Base-by-base conservation (phyloP, 2,113 vertebrate species). In the Pseudorectes ferrugineus region DNA sequence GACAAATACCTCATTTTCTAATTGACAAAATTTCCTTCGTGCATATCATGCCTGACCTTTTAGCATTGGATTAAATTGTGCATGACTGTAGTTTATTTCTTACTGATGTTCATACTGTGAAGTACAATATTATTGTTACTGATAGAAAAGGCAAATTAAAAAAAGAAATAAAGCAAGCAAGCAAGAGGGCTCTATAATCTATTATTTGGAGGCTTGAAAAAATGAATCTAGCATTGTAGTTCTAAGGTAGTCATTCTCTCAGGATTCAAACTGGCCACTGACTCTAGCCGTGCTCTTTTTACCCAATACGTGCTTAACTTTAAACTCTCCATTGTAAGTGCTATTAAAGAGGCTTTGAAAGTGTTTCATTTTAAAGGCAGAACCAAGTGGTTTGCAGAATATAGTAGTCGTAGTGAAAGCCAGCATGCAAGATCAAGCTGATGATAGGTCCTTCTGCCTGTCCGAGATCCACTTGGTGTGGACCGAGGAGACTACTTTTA, bases 1-100 rank as follows among this genome's bases (percentile, higher is more conserved):
- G 86, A 92, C 93, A 95, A 93, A 83, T 89, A 63, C 25, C 73
- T 87, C 75, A 59, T 92, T 86, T 93, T 93, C 88, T 91, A 87
- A 87, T 93, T 87, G 91, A 73, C 54, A 89, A 35, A 46, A 79
- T 92, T 88, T 91, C 81, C 87, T 92, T 65, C 3, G 2, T 80
- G 76, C 18, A 0, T 73, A 59, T 72, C 3, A 2, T 61, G 66
- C 62, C 12, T 78, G 80, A 65, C 70, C 71, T 86, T 73, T 73
- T 48, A 48, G 58, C 40, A 52, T 17, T 52, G 71, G 36, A 59
- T 89, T 89, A 74, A 93, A 89, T 85, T 88, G 59, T 31, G 48
- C 12, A 1, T 91, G 81, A 94, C 85, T 72, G 51, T 25, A 89
- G 68, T 81, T 94, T 78, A 63, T 72, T 89, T 79, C 81, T 84